Conservation (phyloP, 35 echinoderm and acorn worm species). For the Diadema setosum region DNA sequence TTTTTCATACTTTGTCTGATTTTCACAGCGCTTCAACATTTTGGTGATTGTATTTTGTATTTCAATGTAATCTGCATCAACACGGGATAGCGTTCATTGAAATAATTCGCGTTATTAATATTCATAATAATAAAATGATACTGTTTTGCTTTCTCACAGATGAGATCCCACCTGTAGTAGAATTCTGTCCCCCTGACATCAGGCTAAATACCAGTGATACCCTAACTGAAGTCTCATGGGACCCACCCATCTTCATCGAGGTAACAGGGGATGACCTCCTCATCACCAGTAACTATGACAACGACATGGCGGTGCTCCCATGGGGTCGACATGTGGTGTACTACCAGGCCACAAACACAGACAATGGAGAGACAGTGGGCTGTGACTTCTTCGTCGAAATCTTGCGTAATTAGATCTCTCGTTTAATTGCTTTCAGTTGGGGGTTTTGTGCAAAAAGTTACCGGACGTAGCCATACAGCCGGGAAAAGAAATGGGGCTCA, state of each 20-base stretch:
- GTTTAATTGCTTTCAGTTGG: too few relatives aligned
- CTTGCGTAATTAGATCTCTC: too few relatives aligned
- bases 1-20: too few relatives aligned
- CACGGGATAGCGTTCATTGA: too few relatives aligned
- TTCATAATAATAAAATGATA: too few relatives aligned
- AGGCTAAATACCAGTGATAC: not conserved
- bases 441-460: too few relatives aligned
- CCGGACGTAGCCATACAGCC: too few relatives aligned
- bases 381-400: conserved; percentile 33
- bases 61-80: too few relatives aligned
- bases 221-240: conserved; percentile 7
- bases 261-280: conserved; percentile 2
- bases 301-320: not conserved
- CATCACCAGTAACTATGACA: conserved; percentile 18
- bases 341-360: conserved; percentile 21
- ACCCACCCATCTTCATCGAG: conserved; percentile 27
- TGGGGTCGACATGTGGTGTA: conserved; percentile 12
- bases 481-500: too few relatives aligned
- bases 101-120: too few relatives aligned
- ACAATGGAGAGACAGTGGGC: conserved; percentile 19
- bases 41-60: too few relatives aligned
- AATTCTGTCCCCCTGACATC: conserved; percentile 29
- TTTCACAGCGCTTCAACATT: too few relatives aligned
- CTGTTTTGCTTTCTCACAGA: not conserved
- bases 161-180: not conserved